Percentiles rank a stretch among this genome's conserved stretches.
These are phyloP conservation scores for Hylaea fasciaria DNA, from an alignment of 2,888 invertebrate genomes.

Conservation along the genomic window DNA sequence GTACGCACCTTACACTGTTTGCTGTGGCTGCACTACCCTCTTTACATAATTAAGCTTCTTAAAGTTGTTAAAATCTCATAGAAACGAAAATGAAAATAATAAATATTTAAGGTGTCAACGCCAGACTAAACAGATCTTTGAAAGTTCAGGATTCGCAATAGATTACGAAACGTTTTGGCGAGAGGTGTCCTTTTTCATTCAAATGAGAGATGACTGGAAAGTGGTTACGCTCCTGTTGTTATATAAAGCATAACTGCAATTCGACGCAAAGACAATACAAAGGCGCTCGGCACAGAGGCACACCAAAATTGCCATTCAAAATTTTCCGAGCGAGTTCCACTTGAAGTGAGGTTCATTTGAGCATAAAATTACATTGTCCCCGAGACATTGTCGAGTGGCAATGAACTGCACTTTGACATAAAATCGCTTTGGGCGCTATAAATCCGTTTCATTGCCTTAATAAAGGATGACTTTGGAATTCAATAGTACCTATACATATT, in stretches of 20 bases:
- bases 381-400: constrained; percentile 80
- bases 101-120: background rate
- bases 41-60: constrained; percentile 21
- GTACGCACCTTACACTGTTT: constrained; percentile 57
- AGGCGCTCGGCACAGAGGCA: constrained; percentile 67
- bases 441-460: constrained; percentile 83
- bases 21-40: constrained; percentile 38
- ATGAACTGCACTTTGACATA: constrained; percentile 85
- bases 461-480: constrained; percentile 79
- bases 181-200: constrained; percentile 54
- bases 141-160: constrained; percentile 57
- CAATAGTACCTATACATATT: constrained; percentile 57
- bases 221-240: constrained; percentile 77
- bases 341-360: constrained; percentile 79
- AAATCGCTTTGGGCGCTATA: constrained; percentile 80
- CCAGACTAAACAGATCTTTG: constrained; percentile 41
- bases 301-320: constrained; percentile 79
- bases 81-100: no score
- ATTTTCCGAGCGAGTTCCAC: constrained; percentile 81
- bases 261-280: constrained; percentile 75
- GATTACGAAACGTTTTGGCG: constrained; percentile 53
- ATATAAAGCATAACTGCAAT: constrained; percentile 81
- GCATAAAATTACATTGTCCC: constrained; percentile 85
- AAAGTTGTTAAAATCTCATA: no score
- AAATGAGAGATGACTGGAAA: constrained; percentile 69